Base-by-base conservation (phyloP, 2,113 vertebrate species). In the Grantiella picta region DNA sequence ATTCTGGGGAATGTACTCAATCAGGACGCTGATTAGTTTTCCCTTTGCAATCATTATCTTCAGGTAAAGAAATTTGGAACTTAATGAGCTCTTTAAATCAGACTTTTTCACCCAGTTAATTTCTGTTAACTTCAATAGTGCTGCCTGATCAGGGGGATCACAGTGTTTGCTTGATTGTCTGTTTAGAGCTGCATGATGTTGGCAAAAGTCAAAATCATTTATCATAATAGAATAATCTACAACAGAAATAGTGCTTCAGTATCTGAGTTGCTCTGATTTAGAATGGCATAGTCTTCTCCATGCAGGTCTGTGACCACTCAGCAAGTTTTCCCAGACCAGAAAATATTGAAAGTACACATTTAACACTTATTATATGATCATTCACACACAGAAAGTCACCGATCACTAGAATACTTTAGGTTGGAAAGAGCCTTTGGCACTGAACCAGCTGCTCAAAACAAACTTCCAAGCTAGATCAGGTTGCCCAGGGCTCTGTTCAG, bases 91-190 rank as follows among this genome's bases (percentile, higher is more conserved):
- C 15, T 81, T 85, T 59, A 89, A 94, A 36, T 2, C 22, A 47
- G 35, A n/a, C 29, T 45, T 79, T 63, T 27, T 20, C 69, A 60
- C 17, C 15, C 6, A 35, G 12, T 90, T 75, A 60, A 90, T 87
- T 84, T 93, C 40, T 64, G 23, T 64, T 76, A n/a, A 45, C 11
- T 72, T 95, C 61, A 69, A 4, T 12, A 38, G 17, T 42, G 13
- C 6, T 82, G 4, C 13, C 42, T 57, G 42, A n/a, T 45, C 21
- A 25, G 12, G 20, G 5, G 8, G 6, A 4, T 49, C 0, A 0
- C 11, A 9, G 8, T 28, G 12, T 71, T 36, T 2, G 5, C 9
- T 36, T 64, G 21, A 49, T 69, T 69, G 49, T 47, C 49, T 71
- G 16, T 60, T 91, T 31, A 60, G 36, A 85, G 31, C 7, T 72